These are phyloP conservation scores for Pyrocoelia pectoralis DNA, from an alignment of 2,888 invertebrate genomes.

Conservation along the genomic window DNA sequence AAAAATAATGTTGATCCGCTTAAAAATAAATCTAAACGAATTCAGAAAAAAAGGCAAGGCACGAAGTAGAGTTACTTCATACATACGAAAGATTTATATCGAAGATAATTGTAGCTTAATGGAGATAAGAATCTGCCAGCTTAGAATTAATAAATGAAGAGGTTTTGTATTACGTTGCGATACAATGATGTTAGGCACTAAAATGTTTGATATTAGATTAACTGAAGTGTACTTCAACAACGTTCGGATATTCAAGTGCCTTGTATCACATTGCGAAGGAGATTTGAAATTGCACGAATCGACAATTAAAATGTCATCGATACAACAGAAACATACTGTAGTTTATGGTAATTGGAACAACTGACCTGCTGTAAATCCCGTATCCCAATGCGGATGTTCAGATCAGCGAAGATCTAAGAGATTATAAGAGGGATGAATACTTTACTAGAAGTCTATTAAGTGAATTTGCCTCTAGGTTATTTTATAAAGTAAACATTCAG, in stretches of 20 bases:
- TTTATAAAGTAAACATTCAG: constrained; percentile 26
- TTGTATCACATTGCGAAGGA: constrained; percentile 12
- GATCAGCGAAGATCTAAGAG: constrained; percentile 26
- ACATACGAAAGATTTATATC: background rate
- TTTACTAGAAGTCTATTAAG: constrained; percentile 25
- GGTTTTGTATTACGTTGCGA: constrained; percentile 12
- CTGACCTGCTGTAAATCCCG: constrained; percentile 4
- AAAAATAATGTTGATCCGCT: background rate
- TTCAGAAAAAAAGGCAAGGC: too few species aligned
- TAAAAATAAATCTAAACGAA: background rate
- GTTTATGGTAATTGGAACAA: background rate
- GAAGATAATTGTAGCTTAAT: background rate
- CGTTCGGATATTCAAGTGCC: constrained; percentile 8
- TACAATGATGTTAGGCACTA: constrained; percentile 8
- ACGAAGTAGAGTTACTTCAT: too few species aligned
- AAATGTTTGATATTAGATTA: constrained; percentile 23
- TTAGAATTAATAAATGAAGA: constrained; percentile 19
- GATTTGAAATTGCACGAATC: constrained; percentile 2
- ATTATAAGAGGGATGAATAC: constrained; percentile 19
- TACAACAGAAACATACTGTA: background rate
- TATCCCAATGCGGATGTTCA: constrained; percentile 26
- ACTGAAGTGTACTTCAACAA: constrained; percentile 18
- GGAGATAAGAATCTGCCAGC: constrained; percentile 24
- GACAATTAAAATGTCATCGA: constrained; percentile 1
- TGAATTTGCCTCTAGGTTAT: constrained; percentile 17